Percentiles rank a stretch among this genome's conserved stretches.
These are phyloP conservation scores for Microchirus variegatus DNA, from an alignment of 2,797 vertebrate species.

Conservation along the genomic window DNA sequence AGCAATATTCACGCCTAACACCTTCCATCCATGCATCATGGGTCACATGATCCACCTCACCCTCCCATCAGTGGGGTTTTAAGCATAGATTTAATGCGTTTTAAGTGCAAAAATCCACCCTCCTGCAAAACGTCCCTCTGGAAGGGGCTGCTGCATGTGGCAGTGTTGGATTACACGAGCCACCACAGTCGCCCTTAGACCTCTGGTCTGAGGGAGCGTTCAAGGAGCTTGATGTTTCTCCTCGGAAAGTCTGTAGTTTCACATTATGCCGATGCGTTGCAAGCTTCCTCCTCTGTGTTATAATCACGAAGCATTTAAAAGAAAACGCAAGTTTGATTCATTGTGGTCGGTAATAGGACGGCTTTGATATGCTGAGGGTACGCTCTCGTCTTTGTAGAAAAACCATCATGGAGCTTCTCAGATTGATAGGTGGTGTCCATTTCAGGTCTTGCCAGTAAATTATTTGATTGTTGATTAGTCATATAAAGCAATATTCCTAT, in stretches of 20 bases:
- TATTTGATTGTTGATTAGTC: too few relatives aligned
- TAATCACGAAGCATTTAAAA: not conserved
- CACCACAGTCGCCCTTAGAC: slow-evolving; percentile 60
- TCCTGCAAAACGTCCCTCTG: slow-evolving; percentile 48
- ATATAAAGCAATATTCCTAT: too few relatives aligned
- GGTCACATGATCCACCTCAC: slow-evolving; percentile 32
- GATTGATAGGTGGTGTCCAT: slow-evolving; percentile 10
- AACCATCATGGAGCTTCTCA: slow-evolving; percentile 4
- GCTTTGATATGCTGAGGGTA: not conserved
- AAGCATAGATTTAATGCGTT: slow-evolving; percentile 60
- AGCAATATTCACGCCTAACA: slow-evolving; percentile 1
- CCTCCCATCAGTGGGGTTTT: slow-evolving; percentile 55
- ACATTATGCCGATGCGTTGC: slow-evolving; percentile 9
- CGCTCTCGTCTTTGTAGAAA: not conserved
- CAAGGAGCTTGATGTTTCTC: slow-evolving; percentile 36
- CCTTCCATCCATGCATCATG: slow-evolving; percentile 6
- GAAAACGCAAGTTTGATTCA: not conserved
- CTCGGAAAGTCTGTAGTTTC: slow-evolving; percentile 16
- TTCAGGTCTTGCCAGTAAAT: too few relatives aligned
- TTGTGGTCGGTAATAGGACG: slow-evolving; percentile 1
- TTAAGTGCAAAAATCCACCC: slow-evolving; percentile 59
- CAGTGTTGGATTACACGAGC: slow-evolving; percentile 63
- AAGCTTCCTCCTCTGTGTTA: not conserved
- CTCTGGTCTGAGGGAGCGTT: slow-evolving; percentile 34
- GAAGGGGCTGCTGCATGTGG: slow-evolving; percentile 44